Percentiles rank a stretch among this genome's conserved stretches.
Conservation (phyloP, 2,797 vertebrate species). For the Podarcis lilfordi region DNA sequence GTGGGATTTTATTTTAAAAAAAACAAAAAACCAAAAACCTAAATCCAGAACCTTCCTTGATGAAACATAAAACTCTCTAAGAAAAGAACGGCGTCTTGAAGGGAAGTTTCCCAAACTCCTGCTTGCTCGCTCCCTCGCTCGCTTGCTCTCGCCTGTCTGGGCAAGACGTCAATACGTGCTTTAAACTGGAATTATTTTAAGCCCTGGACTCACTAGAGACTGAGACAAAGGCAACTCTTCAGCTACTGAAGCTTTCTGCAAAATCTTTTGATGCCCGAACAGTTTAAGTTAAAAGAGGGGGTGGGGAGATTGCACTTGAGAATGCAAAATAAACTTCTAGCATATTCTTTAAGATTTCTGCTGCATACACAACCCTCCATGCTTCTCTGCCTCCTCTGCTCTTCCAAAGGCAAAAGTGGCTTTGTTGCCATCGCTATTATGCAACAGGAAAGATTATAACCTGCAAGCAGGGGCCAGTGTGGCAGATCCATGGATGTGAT, state of each 20-base stretch:
- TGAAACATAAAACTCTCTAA: not conserved
- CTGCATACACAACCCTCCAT: not conserved
- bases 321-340: not conserved
- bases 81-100: constrained; percentile 41
- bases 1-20: too few species aligned
- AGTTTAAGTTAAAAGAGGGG: constrained; percentile 32
- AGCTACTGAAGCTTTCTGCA: constrained; percentile 63
- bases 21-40: too few species aligned
- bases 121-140: constrained; percentile 60
- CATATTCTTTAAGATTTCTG: not conserved
- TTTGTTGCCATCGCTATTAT: not conserved
- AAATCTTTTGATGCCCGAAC: constrained; percentile 63
- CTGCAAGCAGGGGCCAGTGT: too few species aligned
- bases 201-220: constrained; percentile 66
- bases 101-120: constrained; percentile 49
- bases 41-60: too few species aligned
- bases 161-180: constrained; percentile 71
- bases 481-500: too few species aligned
- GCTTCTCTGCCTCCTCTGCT: not conserved
- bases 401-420: not conserved
- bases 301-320: too few species aligned
- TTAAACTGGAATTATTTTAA: constrained; percentile 70
- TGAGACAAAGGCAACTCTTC: constrained; percentile 67
- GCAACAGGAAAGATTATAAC: too few species aligned
- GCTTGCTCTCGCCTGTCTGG: constrained; percentile 50